These are phyloP conservation scores for Chrysomela aeneicollis DNA, from an alignment of 2,888 invertebrate species.

Conservation along the genomic window DNA sequence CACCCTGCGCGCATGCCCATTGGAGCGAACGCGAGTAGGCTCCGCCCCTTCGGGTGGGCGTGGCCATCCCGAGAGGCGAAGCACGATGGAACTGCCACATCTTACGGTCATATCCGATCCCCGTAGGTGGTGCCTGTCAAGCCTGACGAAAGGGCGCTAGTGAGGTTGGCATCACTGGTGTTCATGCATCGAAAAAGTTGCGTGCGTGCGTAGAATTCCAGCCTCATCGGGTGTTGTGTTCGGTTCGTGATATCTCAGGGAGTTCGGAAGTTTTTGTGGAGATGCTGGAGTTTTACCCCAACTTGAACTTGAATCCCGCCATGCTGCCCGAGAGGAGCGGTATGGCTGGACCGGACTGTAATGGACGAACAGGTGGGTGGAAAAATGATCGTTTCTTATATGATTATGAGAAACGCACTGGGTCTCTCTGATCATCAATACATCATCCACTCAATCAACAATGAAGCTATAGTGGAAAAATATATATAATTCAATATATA, in stretches of 20 bases:
- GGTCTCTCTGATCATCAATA: too few relatives aligned
- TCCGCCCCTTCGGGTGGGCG: conserved; percentile 30
- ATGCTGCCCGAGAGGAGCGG: conserved; percentile 66
- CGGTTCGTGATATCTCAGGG: conserved; percentile 29
- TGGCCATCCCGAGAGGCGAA: conserved; percentile 26
- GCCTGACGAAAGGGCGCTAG: conserved; percentile 54
- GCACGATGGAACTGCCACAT: conserved; percentile 33
- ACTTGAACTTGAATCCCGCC: conserved; percentile 64
- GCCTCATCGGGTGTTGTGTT: conserved; percentile 25
- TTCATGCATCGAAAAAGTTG: conserved; percentile 22
- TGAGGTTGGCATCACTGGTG: conserved; percentile 36
- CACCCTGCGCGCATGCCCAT: conserved; percentile 7
- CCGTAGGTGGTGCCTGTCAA: conserved; percentile 52
- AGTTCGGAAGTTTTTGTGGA: conserved; percentile 43
- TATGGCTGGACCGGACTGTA: conserved; percentile 68
- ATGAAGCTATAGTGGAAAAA: too few relatives aligned
- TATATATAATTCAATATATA: too few relatives aligned
- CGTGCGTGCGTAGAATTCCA: neutral
- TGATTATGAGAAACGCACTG: neutral
- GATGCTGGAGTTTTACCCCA: conserved; percentile 78
- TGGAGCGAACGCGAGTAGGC: conserved; percentile 18
- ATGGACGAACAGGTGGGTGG: conserved; percentile 71
- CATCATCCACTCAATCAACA: too few relatives aligned
- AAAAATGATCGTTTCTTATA: neutral
- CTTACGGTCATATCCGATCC: conserved; percentile 44